Evolutionary conservation across 2,888 invertebrate species (phyloP), one percentile per base, ranked within the genome.

Genomic region (Phasia obesa): DNA sequence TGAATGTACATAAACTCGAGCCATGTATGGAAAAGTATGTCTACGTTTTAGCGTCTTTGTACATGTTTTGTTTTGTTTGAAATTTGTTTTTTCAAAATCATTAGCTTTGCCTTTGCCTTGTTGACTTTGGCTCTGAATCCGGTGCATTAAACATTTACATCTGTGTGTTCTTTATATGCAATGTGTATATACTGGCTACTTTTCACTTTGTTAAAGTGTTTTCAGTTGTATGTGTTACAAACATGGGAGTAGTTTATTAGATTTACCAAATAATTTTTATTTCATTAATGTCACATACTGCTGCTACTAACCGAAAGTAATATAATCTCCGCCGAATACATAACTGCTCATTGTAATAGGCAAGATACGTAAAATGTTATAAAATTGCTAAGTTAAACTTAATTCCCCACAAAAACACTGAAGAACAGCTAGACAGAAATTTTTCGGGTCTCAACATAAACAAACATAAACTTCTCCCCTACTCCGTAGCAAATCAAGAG

Each of bases 61-160:
- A 11, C 35, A 13, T 44, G 25, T 49, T 64, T 57, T 25, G n/a
- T 42, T 38, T 59, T 67, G n/a, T 19, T 59, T 49, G 9, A 31
- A 2, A 42, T 21, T 21, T 27, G 25, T 53, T 38, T 11, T 59
- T 67, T 49, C 17, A 49, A 65, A 78, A 57, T 71, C 71, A 71
- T 78, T 71, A 65, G 71, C 70, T 78, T 78, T 70, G 25, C 47
- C 47, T 64, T 62, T 64, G 38, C 59, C 59, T 49, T 67, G 57
- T 78, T 71, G 71, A 71, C 78, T 78, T 78, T 78, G 57, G 55
- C 70, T 78, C 13, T 27, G 27, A 64, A 57, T 78, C 71, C 57
- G 42, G 38, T 21, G 71, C 64, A 57, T 64, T 78, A 64, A 64
- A 64, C 55, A 53, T 69, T 69, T 60, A 9, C 31, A 25, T 44